Conservation (phyloP, 2,888 invertebrate species). For the Caenorhabditis sp. region DNA sequence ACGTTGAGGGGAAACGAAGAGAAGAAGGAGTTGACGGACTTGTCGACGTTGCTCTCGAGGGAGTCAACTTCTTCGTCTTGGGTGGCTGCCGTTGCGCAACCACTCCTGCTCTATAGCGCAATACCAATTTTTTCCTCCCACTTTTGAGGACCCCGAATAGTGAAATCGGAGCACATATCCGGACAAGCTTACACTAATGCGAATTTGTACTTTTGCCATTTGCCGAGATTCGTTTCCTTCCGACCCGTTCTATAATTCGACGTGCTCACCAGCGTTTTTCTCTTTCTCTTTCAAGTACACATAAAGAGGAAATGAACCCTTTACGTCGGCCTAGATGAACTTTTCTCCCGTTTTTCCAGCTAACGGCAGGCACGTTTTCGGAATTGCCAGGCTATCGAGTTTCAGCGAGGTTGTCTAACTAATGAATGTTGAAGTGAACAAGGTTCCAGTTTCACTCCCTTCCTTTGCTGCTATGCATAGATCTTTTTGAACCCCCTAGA, state of each 20-base stretch:
- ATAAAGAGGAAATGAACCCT: slow-evolving; percentile 10
- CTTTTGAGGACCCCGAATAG: slow-evolving; percentile 15
- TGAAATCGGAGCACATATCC: slow-evolving; percentile 41
- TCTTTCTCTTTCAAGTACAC: neutral
- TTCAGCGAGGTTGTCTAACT: slow-evolving; percentile 47
- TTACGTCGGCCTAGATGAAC: slow-evolving; percentile 8
- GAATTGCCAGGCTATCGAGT: slow-evolving; percentile 36
- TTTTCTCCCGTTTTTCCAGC: slow-evolving; percentile 20
- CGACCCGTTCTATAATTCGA: slow-evolving; percentile 47
- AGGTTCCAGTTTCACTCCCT: slow-evolving; percentile 48
- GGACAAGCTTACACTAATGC: slow-evolving; percentile 49
- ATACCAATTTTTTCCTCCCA: slow-evolving; percentile 39
- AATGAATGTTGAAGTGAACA: slow-evolving; percentile 49
- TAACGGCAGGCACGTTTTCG: slow-evolving; percentile 22
- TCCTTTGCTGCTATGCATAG: slow-evolving; percentile 30
- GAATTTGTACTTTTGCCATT: slow-evolving; percentile 50
- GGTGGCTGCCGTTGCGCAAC: slow-evolving; percentile 51
- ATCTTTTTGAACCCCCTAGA: slow-evolving; percentile 53
- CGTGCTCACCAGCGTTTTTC: slow-evolving; percentile 17
- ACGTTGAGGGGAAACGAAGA: neutral
- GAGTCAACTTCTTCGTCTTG: slow-evolving; percentile 55
- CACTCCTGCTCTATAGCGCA: slow-evolving; percentile 35
- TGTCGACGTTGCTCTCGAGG: slow-evolving; percentile 47
- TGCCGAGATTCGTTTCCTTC: slow-evolving; percentile 32
- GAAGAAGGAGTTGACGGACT: slow-evolving; percentile 36